These are phyloP conservation scores for Platichthys stellatus DNA, from an alignment of 2,113 vertebrate species.

Conservation along the genomic window DNA sequence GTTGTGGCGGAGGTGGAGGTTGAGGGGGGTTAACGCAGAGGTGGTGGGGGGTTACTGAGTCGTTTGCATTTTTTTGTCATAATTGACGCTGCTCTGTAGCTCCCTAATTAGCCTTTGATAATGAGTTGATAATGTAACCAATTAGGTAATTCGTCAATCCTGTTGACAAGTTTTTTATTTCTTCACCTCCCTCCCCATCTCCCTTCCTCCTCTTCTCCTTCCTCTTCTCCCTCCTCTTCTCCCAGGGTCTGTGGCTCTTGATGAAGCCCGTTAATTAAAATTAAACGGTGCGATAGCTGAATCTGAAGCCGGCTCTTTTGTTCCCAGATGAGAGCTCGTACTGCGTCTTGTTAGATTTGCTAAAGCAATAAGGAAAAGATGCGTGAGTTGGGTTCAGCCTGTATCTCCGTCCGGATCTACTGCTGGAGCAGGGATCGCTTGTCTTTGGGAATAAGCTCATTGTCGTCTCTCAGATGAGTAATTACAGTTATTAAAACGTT, in stretches of 20 bases:
- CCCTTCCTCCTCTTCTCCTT: not conserved
- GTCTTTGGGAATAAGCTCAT: constrained; percentile 62
- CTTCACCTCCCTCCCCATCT: too few relatives aligned
- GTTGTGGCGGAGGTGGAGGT: constrained; percentile 24
- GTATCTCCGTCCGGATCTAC: not conserved
- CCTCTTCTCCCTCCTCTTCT: not conserved
- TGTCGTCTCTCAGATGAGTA: constrained; percentile 71
- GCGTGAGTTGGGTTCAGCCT: constrained; percentile 20
- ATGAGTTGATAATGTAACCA: constrained; percentile 85
- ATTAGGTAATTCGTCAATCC: constrained; percentile 83
- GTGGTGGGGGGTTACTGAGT: constrained; percentile 61
- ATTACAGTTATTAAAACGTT: constrained; percentile 73
- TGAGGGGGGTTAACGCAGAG: constrained; percentile 12
- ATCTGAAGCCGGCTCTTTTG: constrained; percentile 81
- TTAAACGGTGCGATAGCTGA: constrained; percentile 82
- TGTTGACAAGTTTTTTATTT: constrained; percentile 39
- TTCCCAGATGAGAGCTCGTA: constrained; percentile 77
- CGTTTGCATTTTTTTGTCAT: constrained; percentile 82
- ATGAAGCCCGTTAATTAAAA: constrained; percentile 87
- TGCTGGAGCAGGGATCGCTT: constrained; percentile 40
- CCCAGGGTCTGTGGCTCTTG: constrained; percentile 59
- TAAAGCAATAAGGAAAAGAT: constrained; percentile 21
- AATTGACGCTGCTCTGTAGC: constrained; percentile 85
- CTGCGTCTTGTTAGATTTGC: constrained; percentile 57
- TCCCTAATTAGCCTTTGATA: constrained; percentile 88